Percentiles rank a stretch among this genome's conserved stretches.
phyloP scores from a whole-genome alignment of 2,113 vertebrate genomes.

The Cynopterus brachyotis region DNA sequence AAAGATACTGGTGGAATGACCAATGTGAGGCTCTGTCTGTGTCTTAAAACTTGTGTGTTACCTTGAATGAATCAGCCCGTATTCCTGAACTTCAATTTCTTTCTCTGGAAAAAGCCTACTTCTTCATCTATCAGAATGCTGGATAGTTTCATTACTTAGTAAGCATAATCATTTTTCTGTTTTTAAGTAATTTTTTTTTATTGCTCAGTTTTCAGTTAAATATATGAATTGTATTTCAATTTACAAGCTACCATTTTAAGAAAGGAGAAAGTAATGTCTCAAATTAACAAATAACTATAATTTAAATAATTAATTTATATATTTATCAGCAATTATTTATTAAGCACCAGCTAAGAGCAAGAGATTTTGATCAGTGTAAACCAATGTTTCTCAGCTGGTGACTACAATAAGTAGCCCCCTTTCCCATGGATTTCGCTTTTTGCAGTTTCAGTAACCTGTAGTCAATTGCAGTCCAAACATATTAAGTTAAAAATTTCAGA shows the following conservation, averaged over 20 bases:
- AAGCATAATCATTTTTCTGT: background rate
- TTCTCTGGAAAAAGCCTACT: background rate
- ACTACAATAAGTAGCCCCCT: too few relatives aligned
- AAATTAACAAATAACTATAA: background rate
- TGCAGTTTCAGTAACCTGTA: background rate
- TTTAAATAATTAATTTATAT: background rate
- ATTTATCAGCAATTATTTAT: conserved; percentile 17
- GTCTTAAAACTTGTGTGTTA: background rate
- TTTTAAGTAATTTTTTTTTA: conserved; percentile 21
- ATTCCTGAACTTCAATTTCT: conserved; percentile 29
- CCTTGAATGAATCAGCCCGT: background rate
- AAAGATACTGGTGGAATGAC: background rate
- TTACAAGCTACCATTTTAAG: background rate
- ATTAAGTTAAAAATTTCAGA: background rate
- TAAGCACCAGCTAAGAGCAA: background rate
- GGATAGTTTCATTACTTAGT: background rate
- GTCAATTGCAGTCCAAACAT: background rate
- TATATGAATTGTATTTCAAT: background rate
- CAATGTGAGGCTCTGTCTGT: background rate
- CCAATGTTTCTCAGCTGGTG: background rate
- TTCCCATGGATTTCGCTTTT: background rate
- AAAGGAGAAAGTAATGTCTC: background rate
- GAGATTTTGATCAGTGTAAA: background rate
- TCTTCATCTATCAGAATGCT: background rate
- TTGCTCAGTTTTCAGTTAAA: conserved; percentile 39